Base-by-base conservation (phyloP, 1,140 invertebrate species). In the Trichonephila inaurata region DNA sequence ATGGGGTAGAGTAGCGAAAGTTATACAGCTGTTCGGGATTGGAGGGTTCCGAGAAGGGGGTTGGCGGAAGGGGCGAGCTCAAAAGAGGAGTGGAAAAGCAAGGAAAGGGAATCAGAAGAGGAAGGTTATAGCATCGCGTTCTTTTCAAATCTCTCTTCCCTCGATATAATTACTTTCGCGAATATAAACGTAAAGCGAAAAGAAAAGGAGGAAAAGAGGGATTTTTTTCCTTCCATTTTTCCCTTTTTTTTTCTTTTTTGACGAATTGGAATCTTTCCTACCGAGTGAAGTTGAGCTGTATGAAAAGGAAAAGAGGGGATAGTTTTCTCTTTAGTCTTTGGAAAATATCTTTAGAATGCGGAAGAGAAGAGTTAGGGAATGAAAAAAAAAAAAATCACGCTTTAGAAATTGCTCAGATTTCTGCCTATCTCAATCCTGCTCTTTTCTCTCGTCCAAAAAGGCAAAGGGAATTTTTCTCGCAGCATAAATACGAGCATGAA, bases 351-450 rank as follows among this genome's bases (percentile, higher is more conserved):
- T 28, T 44, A 51, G 82, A 83, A 51, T 60, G 14, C 12, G 82
- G 58, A 19, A 21, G 85, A 89, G 64, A 89, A 51, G 60, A 40
- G 21, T 62, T 28, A 88, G 24, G 51, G 86, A 40, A 51, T 51
- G 14, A 90, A 89, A 72, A 51, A 89, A 72, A 51, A 89, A 89
- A 51, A 89, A 28, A 64, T 33, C 24, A 44, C 40, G 28, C 90
- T 91, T 64, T 83, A 91, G 61, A 91, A 91, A 91, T 91, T 91
- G 90, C 90, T 91, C 90, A 91, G 77, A 82, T 85, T 64, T 85
- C 90, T 64, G 90, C 81, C 90, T 24, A 18, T 81, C 72, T 60
- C 24, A 77, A 24, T 40, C 72, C 72, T 77, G 72, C 33, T 77
- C 72, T 77, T 87, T 89, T 40, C 40, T 51, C 21, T 40, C 51